Evolutionary conservation across 2,888 invertebrate species (phyloP), one percentile per base, ranked within the genome.

Genomic region (Philhelius pedissequus): DNA sequence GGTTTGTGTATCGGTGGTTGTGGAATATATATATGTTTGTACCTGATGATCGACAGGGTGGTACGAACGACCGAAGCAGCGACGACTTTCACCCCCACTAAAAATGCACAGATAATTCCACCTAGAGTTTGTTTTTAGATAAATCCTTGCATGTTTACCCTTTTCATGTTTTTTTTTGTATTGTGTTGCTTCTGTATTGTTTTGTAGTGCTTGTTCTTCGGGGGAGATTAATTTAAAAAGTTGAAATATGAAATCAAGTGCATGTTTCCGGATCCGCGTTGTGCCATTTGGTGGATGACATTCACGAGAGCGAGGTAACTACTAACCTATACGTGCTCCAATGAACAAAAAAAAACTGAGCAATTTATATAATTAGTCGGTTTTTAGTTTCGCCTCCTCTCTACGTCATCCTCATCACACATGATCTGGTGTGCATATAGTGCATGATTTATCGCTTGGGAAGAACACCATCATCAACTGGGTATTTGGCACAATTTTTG

Each of bases 271-370:
- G 40, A 54, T 62, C 40, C 66, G 62, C 54, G 52, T 40, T 43
- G 84, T 80, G 75, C 75, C 84, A 79, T 80, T 80, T 84, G 38
- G 84, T 60, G 84, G 62, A 80, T 80, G 76, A 76, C 80, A 80
- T 76, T 84, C n/a, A n/a, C n/a, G n/a, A n/a, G n/a, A n/a, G n/a
- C n/a, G n/a, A 32, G 30, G 27, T 62, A 38, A 50, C 64, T 64
- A n/a, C n/a, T n/a, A n/a, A n/a, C n/a, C n/a, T n/a, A n/a, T n/a
- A 64, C 64, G 50, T 71, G 56, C 43, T 74, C 62, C 56, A 68
- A 68, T 68, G 68, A 45, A 56, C 74, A 80, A 64, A 45, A 45
- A 27, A 8, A 15, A 43, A 18, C 18, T 4, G 4, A 27, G 9
- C 66, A 68, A 77, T 74, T 56, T 62, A 48, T 66, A 64, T 50